Percentiles rank a stretch among this genome's conserved stretches.
phyloP scores from a whole-genome alignment of 2,113 vertebrate genomes.

The Alethe diademata region DNA sequence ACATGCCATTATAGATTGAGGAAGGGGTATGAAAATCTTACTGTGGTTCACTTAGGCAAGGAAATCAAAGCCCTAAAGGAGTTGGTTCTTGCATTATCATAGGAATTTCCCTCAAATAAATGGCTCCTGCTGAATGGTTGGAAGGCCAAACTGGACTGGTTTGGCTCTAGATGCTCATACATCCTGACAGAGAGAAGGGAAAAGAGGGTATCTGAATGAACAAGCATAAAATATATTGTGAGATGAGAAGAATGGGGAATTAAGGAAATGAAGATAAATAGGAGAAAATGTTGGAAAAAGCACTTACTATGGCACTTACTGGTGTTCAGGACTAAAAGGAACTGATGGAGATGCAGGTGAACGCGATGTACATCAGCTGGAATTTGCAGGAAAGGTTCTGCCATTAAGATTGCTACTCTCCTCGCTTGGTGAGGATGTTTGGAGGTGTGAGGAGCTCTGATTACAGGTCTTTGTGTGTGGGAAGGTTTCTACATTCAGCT shows the following conservation, averaged over 20 bases:
- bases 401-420: neutral
- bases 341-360: neutral
- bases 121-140: neutral
- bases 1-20: neutral
- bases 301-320: neutral
- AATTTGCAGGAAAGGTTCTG: neutral
- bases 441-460: neutral
- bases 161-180: neutral
- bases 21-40: neutral
- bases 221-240: neutral
- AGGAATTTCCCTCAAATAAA: neutral
- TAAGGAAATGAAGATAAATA: neutral
- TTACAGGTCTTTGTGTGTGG: neutral
- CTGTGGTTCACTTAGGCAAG: neutral
- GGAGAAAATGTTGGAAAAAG: neutral
- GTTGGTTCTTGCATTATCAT: neutral
- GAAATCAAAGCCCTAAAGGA: neutral
- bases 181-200: neutral
- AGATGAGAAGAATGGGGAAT: neutral
- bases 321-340: neutral
- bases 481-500: neutral
- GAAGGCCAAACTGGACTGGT: neutral
- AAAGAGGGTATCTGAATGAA: neutral
- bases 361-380: neutral
- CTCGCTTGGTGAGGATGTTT: neutral